A percentile compares a stretch with the other conserved stretches of the same genome.
phyloP scores from a whole-genome alignment of 1,140 invertebrate genomes.

The Drosophila willistoni region DNA sequence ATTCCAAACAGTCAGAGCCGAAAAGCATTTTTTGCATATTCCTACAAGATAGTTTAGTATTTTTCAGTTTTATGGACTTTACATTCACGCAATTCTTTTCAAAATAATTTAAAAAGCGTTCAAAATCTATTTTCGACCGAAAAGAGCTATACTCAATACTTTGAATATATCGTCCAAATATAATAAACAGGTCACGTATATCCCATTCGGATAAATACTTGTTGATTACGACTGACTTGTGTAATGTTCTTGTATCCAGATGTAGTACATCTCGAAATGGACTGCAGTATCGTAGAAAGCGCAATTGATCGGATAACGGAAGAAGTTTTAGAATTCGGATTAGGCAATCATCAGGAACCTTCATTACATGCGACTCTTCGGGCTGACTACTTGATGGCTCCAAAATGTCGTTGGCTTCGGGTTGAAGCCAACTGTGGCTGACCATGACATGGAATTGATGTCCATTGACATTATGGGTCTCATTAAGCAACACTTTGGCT shows the following conservation, averaged over 20 bases:
- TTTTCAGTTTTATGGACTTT: no score
- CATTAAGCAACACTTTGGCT: constrained; percentile 36
- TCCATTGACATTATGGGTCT: constrained; percentile 31
- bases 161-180: no score
- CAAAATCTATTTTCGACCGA: no score
- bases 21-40: no score
- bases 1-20: no score
- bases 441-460: constrained; percentile 32
- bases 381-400: background rate
- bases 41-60: no score
- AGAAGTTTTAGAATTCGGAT: background rate
- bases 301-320: no score
- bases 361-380: background rate
- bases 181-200: no score
- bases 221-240: constrained; percentile 7
- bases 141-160: no score
- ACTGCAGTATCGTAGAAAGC: constrained; percentile 23
- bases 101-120: no score
- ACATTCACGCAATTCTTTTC: no score
- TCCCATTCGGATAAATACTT: no score
- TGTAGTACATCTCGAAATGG: constrained; percentile 48
- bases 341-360: constrained; percentile 18
- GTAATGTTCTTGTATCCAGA: constrained; percentile 11
- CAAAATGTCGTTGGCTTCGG: constrained; percentile 28
- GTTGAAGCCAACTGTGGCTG: constrained; percentile 68